phyloP scores from a whole-genome alignment of 2,888 invertebrate species.

The Lasioglossum zephyrum region DNA sequence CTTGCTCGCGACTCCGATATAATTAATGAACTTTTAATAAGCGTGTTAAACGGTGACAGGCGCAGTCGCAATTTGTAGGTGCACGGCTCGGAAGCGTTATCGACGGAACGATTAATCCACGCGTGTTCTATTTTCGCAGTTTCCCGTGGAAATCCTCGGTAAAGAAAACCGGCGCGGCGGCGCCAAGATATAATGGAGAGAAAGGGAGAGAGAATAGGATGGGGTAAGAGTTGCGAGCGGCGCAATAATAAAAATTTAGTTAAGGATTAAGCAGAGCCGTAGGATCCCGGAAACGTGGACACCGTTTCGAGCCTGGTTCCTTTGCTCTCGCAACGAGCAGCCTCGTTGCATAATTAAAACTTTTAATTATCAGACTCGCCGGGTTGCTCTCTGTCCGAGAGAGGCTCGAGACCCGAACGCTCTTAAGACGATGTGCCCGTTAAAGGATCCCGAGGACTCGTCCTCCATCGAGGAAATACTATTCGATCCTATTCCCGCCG shows the following conservation, averaged over 20 bases:
- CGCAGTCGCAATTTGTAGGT: not conserved
- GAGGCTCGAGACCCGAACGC: not conserved
- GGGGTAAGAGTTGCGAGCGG: not conserved
- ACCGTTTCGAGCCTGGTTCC: constrained; percentile 10
- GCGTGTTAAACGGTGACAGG: constrained; percentile 23
- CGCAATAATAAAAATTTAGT: constrained; percentile 45
- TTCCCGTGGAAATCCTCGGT: not conserved
- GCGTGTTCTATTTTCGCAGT: not conserved
- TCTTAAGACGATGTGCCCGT: not conserved
- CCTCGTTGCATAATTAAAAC: constrained; percentile 75
- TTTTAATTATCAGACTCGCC: constrained; percentile 74
- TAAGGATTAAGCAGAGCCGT: constrained; percentile 22
- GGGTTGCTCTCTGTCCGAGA: not conserved
- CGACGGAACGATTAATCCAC: constrained; percentile 20
- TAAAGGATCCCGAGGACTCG: not conserved
- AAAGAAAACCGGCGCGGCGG: not conserved
- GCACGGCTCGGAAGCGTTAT: not conserved
- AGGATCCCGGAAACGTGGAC: constrained; percentile 16
- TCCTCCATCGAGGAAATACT: not conserved
- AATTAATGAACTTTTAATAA: constrained; percentile 53
- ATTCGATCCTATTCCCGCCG: constrained; percentile 17
- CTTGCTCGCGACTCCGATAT: not conserved
- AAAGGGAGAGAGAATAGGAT: not conserved
- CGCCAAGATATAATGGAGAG: not conserved
- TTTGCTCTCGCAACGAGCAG: constrained; percentile 37